Conservation (phyloP, 2,113 vertebrate species). For the Pedionomus torquatus region DNA sequence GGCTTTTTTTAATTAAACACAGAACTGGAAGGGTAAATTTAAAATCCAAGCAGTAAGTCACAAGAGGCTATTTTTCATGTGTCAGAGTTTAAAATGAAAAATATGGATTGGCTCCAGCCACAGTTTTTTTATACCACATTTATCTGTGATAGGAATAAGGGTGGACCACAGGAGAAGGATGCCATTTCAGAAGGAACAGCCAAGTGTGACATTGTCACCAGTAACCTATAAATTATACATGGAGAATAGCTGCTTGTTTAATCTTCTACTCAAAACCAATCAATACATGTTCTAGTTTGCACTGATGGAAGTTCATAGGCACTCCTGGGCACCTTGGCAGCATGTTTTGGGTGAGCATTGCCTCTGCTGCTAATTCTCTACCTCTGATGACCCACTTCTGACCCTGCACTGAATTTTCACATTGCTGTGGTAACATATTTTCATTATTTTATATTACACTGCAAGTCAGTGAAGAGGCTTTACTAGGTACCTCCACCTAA, state of each 20-base stretch:
- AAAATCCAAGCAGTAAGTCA: not conserved
- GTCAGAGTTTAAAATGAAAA: not conserved
- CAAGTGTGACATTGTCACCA: not conserved
- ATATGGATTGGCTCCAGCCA: not conserved
- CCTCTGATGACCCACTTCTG: not conserved
- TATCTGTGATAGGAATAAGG: not conserved
- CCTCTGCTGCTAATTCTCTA: not conserved
- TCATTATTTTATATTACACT: not conserved
- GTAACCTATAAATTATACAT: not conserved
- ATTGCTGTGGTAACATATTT: not conserved
- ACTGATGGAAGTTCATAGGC: not conserved
- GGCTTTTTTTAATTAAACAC: not conserved
- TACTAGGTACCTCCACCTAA: not conserved
- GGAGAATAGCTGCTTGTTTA: not conserved
- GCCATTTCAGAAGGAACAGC: not conserved
- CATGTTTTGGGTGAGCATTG: not conserved
- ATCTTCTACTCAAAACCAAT: not conserved
- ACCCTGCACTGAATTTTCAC: not conserved
- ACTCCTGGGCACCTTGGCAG: not conserved
- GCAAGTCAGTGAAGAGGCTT: not conserved
- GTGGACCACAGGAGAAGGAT: not conserved
- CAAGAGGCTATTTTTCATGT: not conserved
- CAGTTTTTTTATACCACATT: not conserved
- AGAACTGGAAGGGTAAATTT: not conserved
- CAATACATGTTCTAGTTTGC: not conserved